Base-by-base conservation (phyloP, 2,797 vertebrate genomes). In the Vipera ursinii region DNA sequence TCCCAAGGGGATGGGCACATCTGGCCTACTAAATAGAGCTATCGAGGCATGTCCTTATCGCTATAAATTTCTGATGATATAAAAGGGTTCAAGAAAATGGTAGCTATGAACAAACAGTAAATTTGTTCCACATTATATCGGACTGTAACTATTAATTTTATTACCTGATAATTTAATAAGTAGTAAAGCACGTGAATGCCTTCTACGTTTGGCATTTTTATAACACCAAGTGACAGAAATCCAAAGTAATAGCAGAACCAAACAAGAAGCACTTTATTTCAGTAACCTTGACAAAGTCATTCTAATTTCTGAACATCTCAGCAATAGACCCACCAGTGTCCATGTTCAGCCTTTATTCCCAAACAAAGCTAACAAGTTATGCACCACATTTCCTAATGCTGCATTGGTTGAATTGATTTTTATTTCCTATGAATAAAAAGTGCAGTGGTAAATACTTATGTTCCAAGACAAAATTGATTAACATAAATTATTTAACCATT, bases 281-380 rank as follows among this genome's bases (percentile, higher is more conserved):
- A 73, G 87, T 87, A 90, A 90, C 92, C 88, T 87, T 90, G 92
- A 63, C 89, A 53, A 86, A 32, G 28, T 28, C 60, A 44, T 57
- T 86, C 48, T 88, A 63, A 89, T 87, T 90, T 92, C 61, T 92
- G 92, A 92, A 90, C 44, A 61, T 78, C 56, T 78, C 17, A 51
- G 56, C 60, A 89, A 92, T 61, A 90, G 59, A 92, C 69, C 61
- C 6, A 44, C 22, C 89, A 69, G 48, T 87, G 82, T 90, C 82
- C 85, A 90, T 44, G 61, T 92, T 90, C 82, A 87, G 61, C 38
- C 60, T 90, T 92, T 92, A 59, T 87, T 87, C 82, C 55, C 73
- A 90, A 55, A 92, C 88, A 89, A 92, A 92, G 51, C 78, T 86
- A 89, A 53, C 73, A 86, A 63, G 78, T 90, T 92, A 28, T 61